Evolutionary conservation across 2,888 invertebrate genomes (phyloP), one percentile per base, ranked within the genome.

Genomic region (Torymus auratus): DNA sequence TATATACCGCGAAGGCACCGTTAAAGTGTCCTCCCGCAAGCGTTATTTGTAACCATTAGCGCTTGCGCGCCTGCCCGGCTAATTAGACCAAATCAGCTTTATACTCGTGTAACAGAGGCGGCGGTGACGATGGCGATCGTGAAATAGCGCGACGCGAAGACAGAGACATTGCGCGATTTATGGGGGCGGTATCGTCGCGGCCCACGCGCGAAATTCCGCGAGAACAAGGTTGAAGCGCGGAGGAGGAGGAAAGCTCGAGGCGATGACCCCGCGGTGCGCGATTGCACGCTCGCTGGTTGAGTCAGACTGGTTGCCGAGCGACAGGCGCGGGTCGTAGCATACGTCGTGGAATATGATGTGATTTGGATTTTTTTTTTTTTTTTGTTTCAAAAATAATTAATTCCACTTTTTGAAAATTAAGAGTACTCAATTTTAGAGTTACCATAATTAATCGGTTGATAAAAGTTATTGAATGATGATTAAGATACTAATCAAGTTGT

Each of bases 21-120:
- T 79, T 74, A 79, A 73, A 28, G 14, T 60, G 17, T 23, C 56
- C 58, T 52, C 56, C 53, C 28, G 11, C 56, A 5, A 15, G 58
- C 55, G 56, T 64, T 73, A 80, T 76, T 70, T 61, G 82, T 70
- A 73, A 65, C 69, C 76, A 69, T 82, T 79, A 79, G 73, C 62
- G 20, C 62, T 52, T 70, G 53, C n/a, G 60, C 68, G 55, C 65
- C 72, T 71, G 79, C 65, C 55, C 77, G 65, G 73, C 56, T 82
- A 80, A 80, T 82, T 82, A 80, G 77, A 69, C 72, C 72, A 77
- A 80, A 80, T 82, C 79, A 79, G 82, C 75, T 68, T 2, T 11
- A 15, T 14, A 60, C 65, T n/a, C 15, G 61, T 61, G 68, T 61
- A 70, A 55, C 55, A 20, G 20, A 20, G 20, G 20, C 14, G 60